Conservation (phyloP, 2,797 vertebrate species). For the Coilia nasus region DNA sequence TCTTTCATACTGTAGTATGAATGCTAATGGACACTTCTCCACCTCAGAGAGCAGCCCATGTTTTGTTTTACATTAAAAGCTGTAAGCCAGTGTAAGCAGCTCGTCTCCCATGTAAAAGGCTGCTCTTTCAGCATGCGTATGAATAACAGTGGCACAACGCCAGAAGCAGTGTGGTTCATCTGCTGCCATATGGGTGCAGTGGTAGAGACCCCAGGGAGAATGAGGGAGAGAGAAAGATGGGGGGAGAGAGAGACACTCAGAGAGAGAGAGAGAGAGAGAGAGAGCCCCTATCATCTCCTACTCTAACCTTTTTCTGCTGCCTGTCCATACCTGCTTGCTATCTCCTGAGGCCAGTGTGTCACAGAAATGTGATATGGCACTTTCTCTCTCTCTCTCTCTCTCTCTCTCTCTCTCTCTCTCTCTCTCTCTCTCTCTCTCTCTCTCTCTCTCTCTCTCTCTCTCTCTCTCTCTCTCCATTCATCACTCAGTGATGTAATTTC, state of each 20-base stretch:
- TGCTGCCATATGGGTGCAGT: background rate
- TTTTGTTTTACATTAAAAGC: conserved; percentile 17
- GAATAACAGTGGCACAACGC: background rate
- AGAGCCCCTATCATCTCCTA: background rate
- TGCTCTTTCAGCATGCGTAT: background rate
- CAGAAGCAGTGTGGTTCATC: background rate
- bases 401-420: no score
- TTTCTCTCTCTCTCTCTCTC: no score
- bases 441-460: background rate
- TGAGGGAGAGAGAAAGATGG: no score
- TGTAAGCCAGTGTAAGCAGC: background rate
- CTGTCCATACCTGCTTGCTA: background rate
- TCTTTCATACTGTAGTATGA: background rate
- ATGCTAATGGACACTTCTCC: background rate
- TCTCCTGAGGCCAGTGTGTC: conserved; percentile 27
- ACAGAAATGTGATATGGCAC: background rate
- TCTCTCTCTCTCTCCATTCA: conserved; percentile 39
- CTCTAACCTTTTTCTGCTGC: background rate
- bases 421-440: no score
- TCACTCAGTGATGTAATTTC: conserved; percentile 47
- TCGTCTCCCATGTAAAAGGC: background rate
- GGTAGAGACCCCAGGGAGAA: background rate
- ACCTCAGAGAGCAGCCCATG: background rate
- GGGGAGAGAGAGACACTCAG: background rate
- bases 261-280: conserved; percentile 21